These are phyloP conservation scores for Cebidichthys violaceus DNA, from an alignment of 2,113 vertebrate species.

Conservation along the genomic window DNA sequence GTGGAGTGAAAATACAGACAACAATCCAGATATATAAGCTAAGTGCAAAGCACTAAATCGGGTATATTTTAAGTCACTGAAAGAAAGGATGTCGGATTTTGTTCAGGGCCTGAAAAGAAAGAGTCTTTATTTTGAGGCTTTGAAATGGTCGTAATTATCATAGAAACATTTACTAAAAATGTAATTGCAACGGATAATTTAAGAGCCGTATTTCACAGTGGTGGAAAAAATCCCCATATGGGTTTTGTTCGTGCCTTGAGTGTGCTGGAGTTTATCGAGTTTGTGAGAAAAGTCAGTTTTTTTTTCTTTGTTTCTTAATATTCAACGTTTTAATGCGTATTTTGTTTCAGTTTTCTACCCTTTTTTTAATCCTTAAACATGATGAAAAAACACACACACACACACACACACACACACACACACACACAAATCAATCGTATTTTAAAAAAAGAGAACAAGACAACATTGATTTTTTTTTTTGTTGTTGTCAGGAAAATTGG, in stretches of 20 bases:
- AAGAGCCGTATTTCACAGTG: neutral
- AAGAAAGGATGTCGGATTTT: neutral
- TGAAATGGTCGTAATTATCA: neutral
- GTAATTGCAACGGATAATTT: neutral
- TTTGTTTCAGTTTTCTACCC: neutral
- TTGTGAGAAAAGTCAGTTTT: neutral
- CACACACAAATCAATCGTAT: neutral
- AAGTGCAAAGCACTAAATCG: neutral
- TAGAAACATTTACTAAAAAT: neutral
- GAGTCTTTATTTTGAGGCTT: neutral
- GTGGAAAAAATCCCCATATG: neutral
- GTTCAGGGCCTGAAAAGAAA: neutral
- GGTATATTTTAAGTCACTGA: neutral
- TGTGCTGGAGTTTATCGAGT: neutral
- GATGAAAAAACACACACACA: neutral
- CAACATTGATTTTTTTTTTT: neutral
- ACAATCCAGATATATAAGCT: neutral
- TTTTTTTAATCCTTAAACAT: neutral
- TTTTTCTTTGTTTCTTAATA: neutral
- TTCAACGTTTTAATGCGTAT: neutral
- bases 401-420: neutral
- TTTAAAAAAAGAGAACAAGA: neutral
- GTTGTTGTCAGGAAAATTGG: slow-evolving; percentile 22
- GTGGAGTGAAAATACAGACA: neutral
- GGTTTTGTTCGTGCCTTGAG: neutral